phyloP scores from a whole-genome alignment of 2,797 vertebrate genomes.

The Phrynocephalus guinanensis region DNA sequence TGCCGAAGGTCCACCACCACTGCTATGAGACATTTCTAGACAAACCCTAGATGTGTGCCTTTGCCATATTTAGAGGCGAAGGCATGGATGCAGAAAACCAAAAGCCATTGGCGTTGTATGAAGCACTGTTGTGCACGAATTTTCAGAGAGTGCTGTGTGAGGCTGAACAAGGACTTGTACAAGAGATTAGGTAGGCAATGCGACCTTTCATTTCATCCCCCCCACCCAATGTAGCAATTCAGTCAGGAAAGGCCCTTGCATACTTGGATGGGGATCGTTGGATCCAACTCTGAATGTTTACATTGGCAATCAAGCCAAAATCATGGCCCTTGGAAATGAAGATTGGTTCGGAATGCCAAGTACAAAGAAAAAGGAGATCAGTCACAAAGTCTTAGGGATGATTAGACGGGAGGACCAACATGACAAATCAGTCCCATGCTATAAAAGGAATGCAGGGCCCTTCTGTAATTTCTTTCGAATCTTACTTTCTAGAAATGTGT shows the following conservation, averaged over 20 bases:
- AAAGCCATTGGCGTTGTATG: neutral
- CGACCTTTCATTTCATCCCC: too few relatives aligned
- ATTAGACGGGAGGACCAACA: neutral
- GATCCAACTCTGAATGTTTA: neutral
- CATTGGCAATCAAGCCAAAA: neutral
- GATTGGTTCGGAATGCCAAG: neutral
- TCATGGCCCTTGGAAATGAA: neutral
- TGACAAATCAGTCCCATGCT: neutral
- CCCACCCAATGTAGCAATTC: neutral
- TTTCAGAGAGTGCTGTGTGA: neutral
- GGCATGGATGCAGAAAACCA: too few relatives aligned
- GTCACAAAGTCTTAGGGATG: neutral
- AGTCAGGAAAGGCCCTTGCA: neutral
- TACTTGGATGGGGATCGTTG: neutral
- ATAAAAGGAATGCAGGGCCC: neutral
- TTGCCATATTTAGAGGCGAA: too few relatives aligned
- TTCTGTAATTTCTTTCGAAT: neutral
- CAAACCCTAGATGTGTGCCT: too few relatives aligned
- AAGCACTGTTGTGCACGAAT: neutral
- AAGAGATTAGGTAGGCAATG: neutral
- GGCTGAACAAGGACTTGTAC: neutral
- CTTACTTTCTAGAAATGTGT: neutral
- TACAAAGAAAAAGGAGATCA: neutral
- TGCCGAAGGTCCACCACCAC: too few relatives aligned
- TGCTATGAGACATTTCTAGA: too few relatives aligned